Evolutionary conservation across 2,888 invertebrate genomes (phyloP).

Genomic region (Eristalinus sepulchralis): DNA sequence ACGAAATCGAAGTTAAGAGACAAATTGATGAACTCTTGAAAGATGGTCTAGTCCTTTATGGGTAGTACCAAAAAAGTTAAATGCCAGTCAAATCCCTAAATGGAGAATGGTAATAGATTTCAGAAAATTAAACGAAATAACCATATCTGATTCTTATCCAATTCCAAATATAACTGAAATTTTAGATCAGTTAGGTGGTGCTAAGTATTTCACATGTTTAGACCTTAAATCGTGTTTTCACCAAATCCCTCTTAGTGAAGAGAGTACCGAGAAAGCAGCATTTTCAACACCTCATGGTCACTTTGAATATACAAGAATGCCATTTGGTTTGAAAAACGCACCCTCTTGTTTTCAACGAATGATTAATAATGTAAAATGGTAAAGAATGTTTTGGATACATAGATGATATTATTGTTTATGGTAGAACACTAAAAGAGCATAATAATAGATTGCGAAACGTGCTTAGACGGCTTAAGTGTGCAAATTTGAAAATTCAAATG

Average conservation of each 20-base stretch:
- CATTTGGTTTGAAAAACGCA: constrained; percentile 66
- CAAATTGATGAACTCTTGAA: too few relatives aligned
- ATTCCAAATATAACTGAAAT: too few relatives aligned
- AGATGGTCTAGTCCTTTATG: too few relatives aligned
- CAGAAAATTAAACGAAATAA: too few relatives aligned
- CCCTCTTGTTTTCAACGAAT: constrained; percentile 76
- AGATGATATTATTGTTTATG: constrained; percentile 73
- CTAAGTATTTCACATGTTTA: too few relatives aligned
- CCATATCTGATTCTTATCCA: too few relatives aligned
- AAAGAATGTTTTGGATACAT: constrained; percentile 69
- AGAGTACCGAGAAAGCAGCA: constrained; percentile 49
- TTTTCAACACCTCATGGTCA: constrained; percentile 35
- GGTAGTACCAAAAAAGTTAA: too few relatives aligned
- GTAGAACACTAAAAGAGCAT: constrained; percentile 71
- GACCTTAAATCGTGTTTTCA: too few relatives aligned
- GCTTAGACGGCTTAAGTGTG: not conserved
- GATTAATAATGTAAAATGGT: constrained; percentile 73
- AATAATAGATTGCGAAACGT: not conserved
- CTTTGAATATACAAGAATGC: constrained; percentile 74
- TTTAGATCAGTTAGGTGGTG: too few relatives aligned
- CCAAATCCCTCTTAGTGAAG: constrained; percentile 28
- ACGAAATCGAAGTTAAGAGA: too few relatives aligned
- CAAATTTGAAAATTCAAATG: constrained; percentile 52
- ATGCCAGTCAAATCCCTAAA: too few relatives aligned
- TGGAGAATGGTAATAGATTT: too few relatives aligned